Conservation (phyloP, 2,113 vertebrate species). For the Eleginops maclovinus region DNA sequence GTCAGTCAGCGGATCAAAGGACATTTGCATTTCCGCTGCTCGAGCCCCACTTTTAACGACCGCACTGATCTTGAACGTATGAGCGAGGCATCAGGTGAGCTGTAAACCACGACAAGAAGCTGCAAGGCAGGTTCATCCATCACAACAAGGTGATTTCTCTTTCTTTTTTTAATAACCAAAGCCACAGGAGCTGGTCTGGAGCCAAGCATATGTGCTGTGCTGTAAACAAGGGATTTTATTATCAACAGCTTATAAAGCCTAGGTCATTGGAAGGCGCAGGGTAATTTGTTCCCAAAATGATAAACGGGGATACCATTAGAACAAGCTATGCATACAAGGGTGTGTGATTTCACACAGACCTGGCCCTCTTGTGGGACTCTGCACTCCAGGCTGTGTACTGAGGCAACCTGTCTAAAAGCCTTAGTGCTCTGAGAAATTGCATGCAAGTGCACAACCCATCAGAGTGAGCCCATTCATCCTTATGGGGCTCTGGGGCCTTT, state of each 20-base stretch:
- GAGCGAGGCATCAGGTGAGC: constrained; percentile 41
- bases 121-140: constrained; percentile 45
- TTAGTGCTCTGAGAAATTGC: constrained; percentile 2
- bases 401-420: not conserved
- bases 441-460: constrained; percentile 1
- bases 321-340: constrained; percentile 8
- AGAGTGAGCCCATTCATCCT: constrained; percentile 9
- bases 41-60: constrained; percentile 13
- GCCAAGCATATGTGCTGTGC: constrained; percentile 33
- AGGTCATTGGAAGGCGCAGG: constrained; percentile 11
- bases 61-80: constrained; percentile 19
- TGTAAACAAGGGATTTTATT: constrained; percentile 54
- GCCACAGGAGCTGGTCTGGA: constrained; percentile 45
- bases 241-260: constrained; percentile 39
- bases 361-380: not conserved
- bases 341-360: constrained; percentile 9
- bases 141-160: constrained; percentile 28
- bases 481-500: constrained; percentile 12
- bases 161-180: constrained; percentile 21
- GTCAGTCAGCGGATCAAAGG: constrained; percentile 42
- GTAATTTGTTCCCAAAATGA: constrained; percentile 36
- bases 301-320: constrained; percentile 18
- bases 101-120: constrained; percentile 23
- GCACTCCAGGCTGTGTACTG: not conserved
- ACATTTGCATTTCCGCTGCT: constrained; percentile 48